Conservation (phyloP, 2,797 vertebrate genomes). For the Delichon dasypus region DNA sequence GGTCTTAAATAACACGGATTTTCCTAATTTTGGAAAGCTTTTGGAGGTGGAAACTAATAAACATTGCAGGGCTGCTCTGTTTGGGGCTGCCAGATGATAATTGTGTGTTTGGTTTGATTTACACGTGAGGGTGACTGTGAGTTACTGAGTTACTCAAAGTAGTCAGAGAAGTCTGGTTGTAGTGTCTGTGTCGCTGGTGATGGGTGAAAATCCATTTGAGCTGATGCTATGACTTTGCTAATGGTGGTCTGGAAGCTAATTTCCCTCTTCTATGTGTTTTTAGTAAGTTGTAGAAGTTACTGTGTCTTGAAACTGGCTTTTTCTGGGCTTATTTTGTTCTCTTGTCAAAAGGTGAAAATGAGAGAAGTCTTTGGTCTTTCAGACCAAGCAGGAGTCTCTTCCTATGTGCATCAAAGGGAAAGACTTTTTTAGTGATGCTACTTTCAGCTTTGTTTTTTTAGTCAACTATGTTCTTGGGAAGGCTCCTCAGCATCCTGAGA, state of each 20-base stretch:
- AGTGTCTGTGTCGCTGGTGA: not conserved
- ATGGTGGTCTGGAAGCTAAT: not conserved
- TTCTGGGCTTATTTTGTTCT: not conserved
- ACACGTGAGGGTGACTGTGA: not conserved
- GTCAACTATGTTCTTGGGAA: not conserved
- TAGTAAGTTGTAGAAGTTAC: not conserved
- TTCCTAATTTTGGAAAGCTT: not conserved
- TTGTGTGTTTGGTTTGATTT: not conserved
- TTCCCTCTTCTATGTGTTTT: not conserved
- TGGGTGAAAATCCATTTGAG: not conserved
- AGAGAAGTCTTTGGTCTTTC: not conserved
- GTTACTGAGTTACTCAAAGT: not conserved
- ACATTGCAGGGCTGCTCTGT: not conserved
- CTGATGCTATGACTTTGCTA: not conserved
- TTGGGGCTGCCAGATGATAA: not conserved
- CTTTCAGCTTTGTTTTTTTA: not conserved
- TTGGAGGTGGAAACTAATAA: not conserved
- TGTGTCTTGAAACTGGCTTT: not conserved
- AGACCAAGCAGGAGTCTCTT: not conserved
- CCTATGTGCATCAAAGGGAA: not conserved
- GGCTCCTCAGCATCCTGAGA: not conserved
- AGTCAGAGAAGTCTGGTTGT: not conserved
- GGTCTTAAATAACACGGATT: not conserved
- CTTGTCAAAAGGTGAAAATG: not conserved
- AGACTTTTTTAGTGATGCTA: not conserved